Percentiles rank a stretch among this genome's conserved stretches.
phyloP scores from a whole-genome alignment of 2,797 vertebrate genomes.

The Pseudocheirus occidentalis region DNA sequence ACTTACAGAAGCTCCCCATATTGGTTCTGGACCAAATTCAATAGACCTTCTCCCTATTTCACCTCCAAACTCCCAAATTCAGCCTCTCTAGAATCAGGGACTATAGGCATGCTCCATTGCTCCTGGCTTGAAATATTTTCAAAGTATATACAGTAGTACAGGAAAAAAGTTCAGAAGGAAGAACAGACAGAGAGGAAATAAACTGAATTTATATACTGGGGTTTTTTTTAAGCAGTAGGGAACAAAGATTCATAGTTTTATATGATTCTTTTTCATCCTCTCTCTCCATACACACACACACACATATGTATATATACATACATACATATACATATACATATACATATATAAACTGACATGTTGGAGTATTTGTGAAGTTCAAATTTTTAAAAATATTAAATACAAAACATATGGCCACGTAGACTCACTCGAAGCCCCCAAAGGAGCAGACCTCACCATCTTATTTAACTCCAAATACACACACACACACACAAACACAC shows the following conservation, averaged over 20 bases:
- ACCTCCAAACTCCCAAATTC: background rate
- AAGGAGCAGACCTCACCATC: too few relatives aligned
- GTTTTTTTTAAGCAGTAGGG: background rate
- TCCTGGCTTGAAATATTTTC: background rate
- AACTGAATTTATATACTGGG: background rate
- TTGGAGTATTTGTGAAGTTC: too few relatives aligned
- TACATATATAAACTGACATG: too few relatives aligned
- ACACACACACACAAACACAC: too few relatives aligned
- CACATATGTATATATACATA: too few relatives aligned
- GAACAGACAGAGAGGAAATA: background rate
- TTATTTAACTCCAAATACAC: too few relatives aligned
- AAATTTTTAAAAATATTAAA: too few relatives aligned
- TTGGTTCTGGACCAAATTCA: background rate
- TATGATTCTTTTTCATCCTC: too few relatives aligned
- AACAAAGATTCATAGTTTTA: background rate
- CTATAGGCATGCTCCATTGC: background rate
- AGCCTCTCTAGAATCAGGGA: background rate
- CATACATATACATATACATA: too few relatives aligned
- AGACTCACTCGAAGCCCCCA: too few relatives aligned
- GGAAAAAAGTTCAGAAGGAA: background rate
- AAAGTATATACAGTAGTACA: background rate
- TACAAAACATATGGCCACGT: too few relatives aligned
- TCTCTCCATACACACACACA: too few relatives aligned
- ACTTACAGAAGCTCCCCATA: background rate
- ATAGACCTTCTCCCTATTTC: background rate